These are phyloP conservation scores for Ormyrus thymus DNA, from an alignment of 2,888 invertebrate genomes.

Conservation along the genomic window DNA sequence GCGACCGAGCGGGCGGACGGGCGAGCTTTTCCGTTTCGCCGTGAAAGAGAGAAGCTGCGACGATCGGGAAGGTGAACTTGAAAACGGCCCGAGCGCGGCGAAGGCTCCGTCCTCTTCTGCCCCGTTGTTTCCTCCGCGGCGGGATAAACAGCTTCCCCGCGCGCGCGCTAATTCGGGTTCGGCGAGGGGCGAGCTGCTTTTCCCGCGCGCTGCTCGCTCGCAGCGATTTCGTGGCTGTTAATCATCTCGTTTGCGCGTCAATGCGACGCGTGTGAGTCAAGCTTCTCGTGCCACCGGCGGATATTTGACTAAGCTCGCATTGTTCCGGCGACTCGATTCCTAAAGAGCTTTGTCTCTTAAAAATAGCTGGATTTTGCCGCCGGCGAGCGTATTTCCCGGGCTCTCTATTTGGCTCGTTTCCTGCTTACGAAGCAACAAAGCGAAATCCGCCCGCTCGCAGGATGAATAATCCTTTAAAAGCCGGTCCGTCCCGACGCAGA, in stretches of 20 bases:
- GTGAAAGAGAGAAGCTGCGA: neutral
- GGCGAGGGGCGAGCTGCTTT: neutral
- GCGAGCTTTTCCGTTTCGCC: slow-evolving; percentile 26
- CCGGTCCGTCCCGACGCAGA: too few species aligned
- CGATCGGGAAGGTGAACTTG: slow-evolving; percentile 28
- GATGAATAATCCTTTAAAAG: too few species aligned
- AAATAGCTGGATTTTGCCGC: too few species aligned
- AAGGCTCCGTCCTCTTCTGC: too few species aligned
- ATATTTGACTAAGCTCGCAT: neutral
- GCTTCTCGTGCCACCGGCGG: too few species aligned
- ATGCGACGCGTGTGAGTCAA: too few species aligned
- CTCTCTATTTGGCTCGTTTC: too few species aligned
- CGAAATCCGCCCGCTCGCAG: too few species aligned
- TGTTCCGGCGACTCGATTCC: neutral
- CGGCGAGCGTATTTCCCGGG: too few species aligned
- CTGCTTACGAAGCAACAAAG: too few species aligned
- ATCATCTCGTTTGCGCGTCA: neutral
- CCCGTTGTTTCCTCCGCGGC: neutral
- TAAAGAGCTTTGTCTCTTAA: neutral
- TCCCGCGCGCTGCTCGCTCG: neutral
- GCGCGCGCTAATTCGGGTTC: too few species aligned
- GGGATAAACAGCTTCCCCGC: neutral
- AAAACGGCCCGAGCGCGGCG: neutral
- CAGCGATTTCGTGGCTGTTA: neutral
- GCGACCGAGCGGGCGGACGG: neutral